Base-by-base conservation (phyloP, 2,888 invertebrate species). In the Drosophila merina region DNA sequence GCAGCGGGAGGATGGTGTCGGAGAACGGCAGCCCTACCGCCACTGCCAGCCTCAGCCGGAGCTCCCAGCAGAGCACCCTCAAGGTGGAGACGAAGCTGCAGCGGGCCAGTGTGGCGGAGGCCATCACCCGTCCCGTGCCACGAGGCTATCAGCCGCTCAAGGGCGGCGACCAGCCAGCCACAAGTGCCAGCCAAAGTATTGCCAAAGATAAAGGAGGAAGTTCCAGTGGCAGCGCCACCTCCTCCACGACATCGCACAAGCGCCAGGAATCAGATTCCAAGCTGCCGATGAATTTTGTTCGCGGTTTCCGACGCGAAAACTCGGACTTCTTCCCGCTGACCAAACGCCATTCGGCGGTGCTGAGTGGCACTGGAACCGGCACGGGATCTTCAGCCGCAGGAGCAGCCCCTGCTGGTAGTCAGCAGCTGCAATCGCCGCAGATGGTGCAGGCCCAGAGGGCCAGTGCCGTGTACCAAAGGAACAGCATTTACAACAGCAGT, bases 271-370 rank as follows among this genome's bases (percentile, higher is more conserved):
- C 95, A 68, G 96, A 96, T 88, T 93, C 94, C 10, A 95, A 94
- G 90, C 92, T 96, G 79, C 93, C 94, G 50, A 94, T 94, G 83
- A 93, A 95, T 71, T 96, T 96, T 91, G 94, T 95, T 75, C 93
- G 96, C 78, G 96, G 95, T 36, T 96, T 97, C 91, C 93, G 96
- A 69, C 93, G 97, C 75, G 96, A 97, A 91, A 96, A 96, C 91
- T 96, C 96, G 0, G 96, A 97, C 90, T 95, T 97, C 86, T 96
- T 96, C 89, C 96, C 96, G 8, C 92, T 95, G 57, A 94, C 95
- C 25, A 94, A 95, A 76, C 93, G 96, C 50, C 96, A 96, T 91
- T 96, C 96, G 47, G 96, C 96, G 14, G 93, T 94, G 86, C 93
- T 93, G 82, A 92, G 93, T 75, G 77, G 60, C 8, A 92, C 92